phyloP scores from a whole-genome alignment of 1,140 invertebrate genomes.

The Chymomyza costata region DNA sequence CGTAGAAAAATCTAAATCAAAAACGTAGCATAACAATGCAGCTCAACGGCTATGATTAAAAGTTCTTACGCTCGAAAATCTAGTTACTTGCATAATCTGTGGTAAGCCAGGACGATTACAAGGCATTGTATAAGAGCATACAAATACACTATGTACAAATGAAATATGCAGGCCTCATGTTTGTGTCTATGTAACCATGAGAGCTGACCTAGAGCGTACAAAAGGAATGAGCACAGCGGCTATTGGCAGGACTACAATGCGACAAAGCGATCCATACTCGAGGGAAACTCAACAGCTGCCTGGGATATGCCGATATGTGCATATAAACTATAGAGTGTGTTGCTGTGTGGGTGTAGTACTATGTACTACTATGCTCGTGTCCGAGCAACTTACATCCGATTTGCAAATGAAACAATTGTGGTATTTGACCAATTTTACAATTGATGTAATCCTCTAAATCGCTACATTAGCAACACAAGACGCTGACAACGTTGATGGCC shows the following conservation, averaged over 20 bases:
- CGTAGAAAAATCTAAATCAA: slow-evolving; percentile 33
- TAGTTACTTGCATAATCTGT: slow-evolving; percentile 55
- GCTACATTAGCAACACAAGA: slow-evolving; percentile 56
- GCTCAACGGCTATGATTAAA: slow-evolving; percentile 1
- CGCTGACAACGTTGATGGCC: background rate
- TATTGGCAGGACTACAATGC: slow-evolving; percentile 34
- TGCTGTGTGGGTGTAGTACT: too few relatives aligned
- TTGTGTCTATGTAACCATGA: slow-evolving; percentile 54
- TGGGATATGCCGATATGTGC: too few relatives aligned
- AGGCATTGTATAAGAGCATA: slow-evolving; percentile 35
- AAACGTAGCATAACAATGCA: slow-evolving; percentile 14
- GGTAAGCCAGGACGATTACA: slow-evolving; percentile 49
- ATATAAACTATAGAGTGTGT: too few relatives aligned
- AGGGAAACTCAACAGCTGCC: slow-evolving; percentile 53
- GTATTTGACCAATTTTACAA: slow-evolving; percentile 67
- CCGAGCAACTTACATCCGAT: slow-evolving; percentile 67
- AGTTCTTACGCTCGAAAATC: slow-evolving; percentile 16
- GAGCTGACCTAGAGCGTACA: slow-evolving; percentile 10
- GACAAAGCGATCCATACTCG: slow-evolving; percentile 25
- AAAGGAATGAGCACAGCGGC: slow-evolving; percentile 2
- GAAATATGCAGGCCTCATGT: slow-evolving; percentile 15
- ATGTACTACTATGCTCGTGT: too few relatives aligned
- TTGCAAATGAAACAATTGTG: slow-evolving; percentile 73
- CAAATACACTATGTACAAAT: slow-evolving; percentile 19
- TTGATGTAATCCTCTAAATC: slow-evolving; percentile 69